Conservation (phyloP, 2,888 invertebrate species). For the Linnaemya vulpina region DNA sequence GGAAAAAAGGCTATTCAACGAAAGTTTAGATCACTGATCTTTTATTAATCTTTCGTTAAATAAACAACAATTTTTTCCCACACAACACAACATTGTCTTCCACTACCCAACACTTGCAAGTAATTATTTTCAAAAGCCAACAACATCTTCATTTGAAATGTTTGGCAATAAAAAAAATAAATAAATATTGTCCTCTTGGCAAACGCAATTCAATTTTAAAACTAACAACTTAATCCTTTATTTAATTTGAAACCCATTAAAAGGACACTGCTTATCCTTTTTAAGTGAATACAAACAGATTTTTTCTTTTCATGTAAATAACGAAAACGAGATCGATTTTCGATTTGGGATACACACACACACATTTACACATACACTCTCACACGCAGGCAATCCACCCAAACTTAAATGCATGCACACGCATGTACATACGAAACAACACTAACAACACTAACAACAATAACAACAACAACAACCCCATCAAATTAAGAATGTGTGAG, state of each 20-base stretch:
- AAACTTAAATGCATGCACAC: slow-evolving; percentile 1
- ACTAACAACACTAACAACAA: slow-evolving; percentile 24
- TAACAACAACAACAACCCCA: slow-evolving; percentile 33
- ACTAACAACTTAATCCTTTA: slow-evolving; percentile 83
- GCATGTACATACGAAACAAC: slow-evolving; percentile 4
- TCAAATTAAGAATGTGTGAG: slow-evolving; percentile 57
- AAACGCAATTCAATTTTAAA: slow-evolving; percentile 81
- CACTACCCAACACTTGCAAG: background rate
- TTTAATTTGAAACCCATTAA: slow-evolving; percentile 84
- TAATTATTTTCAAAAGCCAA: slow-evolving; percentile 27
- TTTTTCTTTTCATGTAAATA: slow-evolving; percentile 83
- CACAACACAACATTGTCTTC: too few relatives aligned
- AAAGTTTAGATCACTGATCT: too few relatives aligned
- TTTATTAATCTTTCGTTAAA: too few relatives aligned
- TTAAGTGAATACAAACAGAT: slow-evolving; percentile 83
- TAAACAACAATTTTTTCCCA: too few relatives aligned
- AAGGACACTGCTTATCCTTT: slow-evolving; percentile 83
- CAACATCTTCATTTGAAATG: slow-evolving; percentile 39
- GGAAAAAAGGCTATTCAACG: too few relatives aligned
- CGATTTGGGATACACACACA: slow-evolving; percentile 72
- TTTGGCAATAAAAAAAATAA: slow-evolving; percentile 35
- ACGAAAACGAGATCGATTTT: slow-evolving; percentile 82
- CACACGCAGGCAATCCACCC: slow-evolving; percentile 33
- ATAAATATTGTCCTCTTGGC: slow-evolving; percentile 74
- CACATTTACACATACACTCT: slow-evolving; percentile 39